phyloP scores from a whole-genome alignment of 2,888 invertebrate genomes.

The Pandemis cinnamomeana region DNA sequence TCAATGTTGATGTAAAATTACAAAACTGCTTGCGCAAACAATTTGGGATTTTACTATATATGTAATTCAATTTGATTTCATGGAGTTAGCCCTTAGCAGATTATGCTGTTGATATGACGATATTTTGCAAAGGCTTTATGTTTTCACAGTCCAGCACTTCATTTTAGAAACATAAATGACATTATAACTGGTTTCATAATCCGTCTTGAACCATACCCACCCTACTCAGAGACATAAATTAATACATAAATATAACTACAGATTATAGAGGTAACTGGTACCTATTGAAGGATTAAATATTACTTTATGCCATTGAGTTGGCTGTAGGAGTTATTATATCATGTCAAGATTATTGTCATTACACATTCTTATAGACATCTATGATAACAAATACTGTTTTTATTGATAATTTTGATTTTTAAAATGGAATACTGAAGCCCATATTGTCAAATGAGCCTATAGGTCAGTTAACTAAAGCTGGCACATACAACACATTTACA shows the following conservation, averaged over 20 bases:
- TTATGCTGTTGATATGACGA: too few species aligned
- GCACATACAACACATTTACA: too few species aligned
- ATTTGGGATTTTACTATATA: neutral
- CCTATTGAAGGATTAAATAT: slow-evolving; percentile 1
- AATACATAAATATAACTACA: neutral
- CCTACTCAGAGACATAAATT: neutral
- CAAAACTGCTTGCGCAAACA: neutral
- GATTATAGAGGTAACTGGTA: neutral
- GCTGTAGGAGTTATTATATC: neutral
- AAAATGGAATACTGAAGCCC: neutral
- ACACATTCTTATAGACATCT: too few species aligned
- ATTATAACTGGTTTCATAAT: neutral
- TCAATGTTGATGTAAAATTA: too few species aligned
- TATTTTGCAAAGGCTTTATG: too few species aligned
- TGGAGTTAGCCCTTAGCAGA: neutral
- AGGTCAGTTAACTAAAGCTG: too few species aligned
- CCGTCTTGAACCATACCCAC: neutral
- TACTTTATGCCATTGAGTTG: neutral
- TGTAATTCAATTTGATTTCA: neutral
- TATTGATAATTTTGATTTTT: neutral
- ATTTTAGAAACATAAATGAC: too few species aligned
- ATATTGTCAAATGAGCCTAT: neutral
- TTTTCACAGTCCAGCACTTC: too few species aligned
- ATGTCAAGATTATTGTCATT: neutral
- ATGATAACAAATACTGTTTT: neutral